A percentile compares a stretch with the other conserved stretches of the same genome.
Conservation (phyloP, 2,888 invertebrate genomes). For the Drosophila limbata region DNA sequence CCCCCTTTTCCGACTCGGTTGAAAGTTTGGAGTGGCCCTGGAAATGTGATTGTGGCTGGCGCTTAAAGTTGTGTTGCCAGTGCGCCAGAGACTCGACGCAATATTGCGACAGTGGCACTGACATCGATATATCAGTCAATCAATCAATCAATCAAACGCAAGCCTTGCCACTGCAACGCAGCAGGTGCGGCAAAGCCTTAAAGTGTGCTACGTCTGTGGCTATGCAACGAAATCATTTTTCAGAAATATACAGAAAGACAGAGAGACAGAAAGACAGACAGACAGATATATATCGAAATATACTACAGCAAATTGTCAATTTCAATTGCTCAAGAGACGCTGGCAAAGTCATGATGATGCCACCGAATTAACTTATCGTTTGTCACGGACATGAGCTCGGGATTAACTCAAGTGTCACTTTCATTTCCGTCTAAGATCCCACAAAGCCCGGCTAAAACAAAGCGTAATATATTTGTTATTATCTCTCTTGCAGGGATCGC, state of each 20-base stretch:
- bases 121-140: constrained; percentile 70
- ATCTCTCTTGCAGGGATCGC: constrained; percentile 87
- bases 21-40: constrained; percentile 54
- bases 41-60: constrained; percentile 33
- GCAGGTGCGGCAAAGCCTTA: constrained; percentile 54
- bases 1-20: constrained; percentile 36
- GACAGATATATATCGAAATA: neutral
- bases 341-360: constrained; percentile 1
- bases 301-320: constrained; percentile 44
- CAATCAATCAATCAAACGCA: constrained; percentile 43
- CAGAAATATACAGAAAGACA: constrained; percentile 29
- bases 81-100: constrained; percentile 42
- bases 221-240: constrained; percentile 64
- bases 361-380: constrained; percentile 72
- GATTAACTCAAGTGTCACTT: constrained; percentile 70
- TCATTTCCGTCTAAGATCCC: constrained; percentile 13
- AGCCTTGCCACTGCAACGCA: constrained; percentile 26
- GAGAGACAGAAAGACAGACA: neutral
- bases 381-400: constrained; percentile 65
- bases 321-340: constrained; percentile 46
- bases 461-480: constrained; percentile 48
- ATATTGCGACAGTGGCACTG: constrained; percentile 72
- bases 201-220: constrained; percentile 32
- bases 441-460: neutral
- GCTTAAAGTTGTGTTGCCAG: constrained; percentile 44